These are phyloP conservation scores for Aspidiotus rigidus DNA, from an alignment of 2,888 invertebrate species.

Conservation along the genomic window DNA sequence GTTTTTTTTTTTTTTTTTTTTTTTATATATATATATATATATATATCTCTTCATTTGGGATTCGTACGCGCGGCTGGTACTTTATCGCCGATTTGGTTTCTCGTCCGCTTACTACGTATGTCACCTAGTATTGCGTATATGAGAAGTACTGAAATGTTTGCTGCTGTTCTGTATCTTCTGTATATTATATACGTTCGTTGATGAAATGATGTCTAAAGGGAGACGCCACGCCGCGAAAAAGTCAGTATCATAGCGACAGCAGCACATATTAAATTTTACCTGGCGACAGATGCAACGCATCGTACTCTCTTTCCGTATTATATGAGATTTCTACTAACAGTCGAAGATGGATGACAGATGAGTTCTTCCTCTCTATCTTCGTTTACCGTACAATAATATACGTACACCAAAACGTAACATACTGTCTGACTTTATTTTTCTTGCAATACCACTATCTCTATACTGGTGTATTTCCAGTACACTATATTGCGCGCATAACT, in stretches of 20 bases:
- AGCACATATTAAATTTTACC: constrained; percentile 37
- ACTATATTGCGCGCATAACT: no score
- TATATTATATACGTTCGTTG: neutral
- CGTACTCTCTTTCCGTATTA: constrained; percentile 15
- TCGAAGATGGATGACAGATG: constrained; percentile 36
- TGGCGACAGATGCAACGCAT: constrained; percentile 36
- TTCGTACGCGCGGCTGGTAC: no score
- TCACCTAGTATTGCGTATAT: neutral
- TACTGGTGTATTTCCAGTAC: no score
- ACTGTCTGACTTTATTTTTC: no score
- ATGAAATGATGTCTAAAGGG: constrained; percentile 25
- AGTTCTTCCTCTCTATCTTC: constrained; percentile 21
- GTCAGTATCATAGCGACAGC: constrained; percentile 23
- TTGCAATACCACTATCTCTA: no score
- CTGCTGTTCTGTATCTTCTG: neutral
- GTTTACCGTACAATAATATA: neutral
- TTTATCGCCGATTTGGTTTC: no score
- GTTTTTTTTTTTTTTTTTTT: no score
- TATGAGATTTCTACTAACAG: constrained; percentile 35
- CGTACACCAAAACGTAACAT: no score
- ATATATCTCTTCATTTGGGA: no score
- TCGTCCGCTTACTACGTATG: no score
- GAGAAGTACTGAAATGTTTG: neutral
- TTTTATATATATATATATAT: no score
- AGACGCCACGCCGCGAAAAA: constrained; percentile 10